Evolutionary conservation across 2,113 vertebrate genomes (phyloP), one percentile per base, ranked within the genome.

Genomic region (Muntiacus muntjak): DNA sequence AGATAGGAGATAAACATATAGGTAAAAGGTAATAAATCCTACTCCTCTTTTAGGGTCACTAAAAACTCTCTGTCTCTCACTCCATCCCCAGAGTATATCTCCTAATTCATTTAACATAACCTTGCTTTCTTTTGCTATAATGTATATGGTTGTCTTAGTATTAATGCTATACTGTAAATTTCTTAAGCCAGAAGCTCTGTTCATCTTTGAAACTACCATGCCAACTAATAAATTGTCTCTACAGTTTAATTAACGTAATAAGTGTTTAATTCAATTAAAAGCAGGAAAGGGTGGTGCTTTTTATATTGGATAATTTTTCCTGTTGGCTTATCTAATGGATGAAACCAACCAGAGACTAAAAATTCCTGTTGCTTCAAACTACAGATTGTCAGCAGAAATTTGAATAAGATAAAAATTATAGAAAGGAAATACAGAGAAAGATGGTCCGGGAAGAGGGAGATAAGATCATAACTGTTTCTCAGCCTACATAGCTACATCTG

Each of bases 211-310:
- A 94, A 86, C 52, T 57, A 36, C 16, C 17, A 17, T 76, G 64
- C 7, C 62, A 87, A 92, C 47, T 78, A 83, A 76, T 30, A 85
- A 94, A 52, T 52, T 87, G 12, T 92, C 62, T 96, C 64, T 85
- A 93, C n/a, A 90, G 67, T 57, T 89, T 62, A 67, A 74, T 67
- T 92, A 74, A 94, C 26, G 45, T 83, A 57, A 87, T 92, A 85
- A 92, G 36, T 96, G 74, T 85, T 94, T 89, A 55, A 90, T 54
- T 88, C 6, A 94, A 45, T n/a, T 87, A 95, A 97, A 87, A 85
- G 17, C 26, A 94, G 40, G 15, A 57, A 86, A 83, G 12, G n/a
- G n/a, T 25, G 21, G 57, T 54, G 57, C 16, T 83, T 83, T 84
- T 94, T 91, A 87, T 81, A 52, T 82, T 78, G 28, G 43, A 33